Conservation (phyloP, 2,797 vertebrate genomes). For the Columba guinea region DNA sequence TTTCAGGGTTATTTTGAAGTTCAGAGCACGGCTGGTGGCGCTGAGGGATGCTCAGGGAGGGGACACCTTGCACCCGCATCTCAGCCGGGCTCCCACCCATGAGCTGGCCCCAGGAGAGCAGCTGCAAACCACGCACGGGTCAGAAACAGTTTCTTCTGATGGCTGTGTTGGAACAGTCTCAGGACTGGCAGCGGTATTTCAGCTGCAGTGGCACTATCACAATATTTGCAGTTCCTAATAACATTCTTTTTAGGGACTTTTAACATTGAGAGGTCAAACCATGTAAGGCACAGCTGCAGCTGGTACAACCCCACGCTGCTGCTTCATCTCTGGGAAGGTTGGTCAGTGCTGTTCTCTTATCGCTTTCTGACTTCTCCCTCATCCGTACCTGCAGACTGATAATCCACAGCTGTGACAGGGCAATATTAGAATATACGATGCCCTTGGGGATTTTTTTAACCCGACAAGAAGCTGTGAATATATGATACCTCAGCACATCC, state of each 20-base stretch:
- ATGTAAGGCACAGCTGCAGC: neutral
- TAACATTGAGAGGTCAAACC: neutral
- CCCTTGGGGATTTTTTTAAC: neutral
- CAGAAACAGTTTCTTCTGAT: neutral
- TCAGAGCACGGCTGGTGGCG: neutral
- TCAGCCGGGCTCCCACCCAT: neutral
- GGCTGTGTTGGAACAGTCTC: neutral
- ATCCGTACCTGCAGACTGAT: neutral
- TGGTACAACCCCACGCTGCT: neutral
- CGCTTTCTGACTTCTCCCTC: neutral
- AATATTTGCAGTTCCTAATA: neutral
- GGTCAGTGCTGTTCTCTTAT: neutral
- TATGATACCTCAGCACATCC: neutral
- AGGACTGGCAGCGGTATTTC: neutral
- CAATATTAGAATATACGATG: neutral
- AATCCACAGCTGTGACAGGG: neutral
- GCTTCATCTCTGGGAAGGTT: rapidly evolving
- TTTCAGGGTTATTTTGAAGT: neutral
- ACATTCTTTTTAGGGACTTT: neutral
- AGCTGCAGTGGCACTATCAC: neutral
- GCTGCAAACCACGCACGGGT: neutral
- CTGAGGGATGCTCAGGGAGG: neutral
- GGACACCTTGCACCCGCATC: rapidly evolving
- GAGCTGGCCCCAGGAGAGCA: rapidly evolving
- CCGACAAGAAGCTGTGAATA: neutral